A percentile compares a stretch with the other conserved stretches of the same genome.
These are phyloP conservation scores for Sus cebifrons DNA, from an alignment of 2,797 vertebrate genomes.

Conservation along the genomic window DNA sequence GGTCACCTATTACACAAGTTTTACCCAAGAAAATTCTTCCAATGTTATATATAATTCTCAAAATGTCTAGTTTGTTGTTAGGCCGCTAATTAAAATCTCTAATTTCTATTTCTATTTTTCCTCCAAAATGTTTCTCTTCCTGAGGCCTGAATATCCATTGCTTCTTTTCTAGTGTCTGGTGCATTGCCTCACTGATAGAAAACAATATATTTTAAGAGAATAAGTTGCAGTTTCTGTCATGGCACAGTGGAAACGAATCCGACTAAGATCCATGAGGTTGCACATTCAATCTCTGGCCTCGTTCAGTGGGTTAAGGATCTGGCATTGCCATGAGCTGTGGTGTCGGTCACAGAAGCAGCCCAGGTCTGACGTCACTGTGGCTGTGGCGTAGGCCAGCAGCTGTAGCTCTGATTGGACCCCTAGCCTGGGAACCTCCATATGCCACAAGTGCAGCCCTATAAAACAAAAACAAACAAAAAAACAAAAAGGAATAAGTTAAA, in stretches of 20 bases:
- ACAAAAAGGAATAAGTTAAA: background rate
- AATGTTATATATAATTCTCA: background rate
- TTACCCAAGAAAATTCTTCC: background rate
- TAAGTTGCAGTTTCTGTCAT: background rate
- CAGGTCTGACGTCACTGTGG: too few relatives aligned
- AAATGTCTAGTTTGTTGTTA: background rate
- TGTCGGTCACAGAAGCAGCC: too few relatives aligned
- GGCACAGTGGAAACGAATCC: too few relatives aligned
- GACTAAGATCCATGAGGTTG: too few relatives aligned
- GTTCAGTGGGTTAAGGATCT: too few relatives aligned
- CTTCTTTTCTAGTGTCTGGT: background rate
- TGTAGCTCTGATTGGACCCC: too few relatives aligned
- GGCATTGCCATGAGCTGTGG: too few relatives aligned
- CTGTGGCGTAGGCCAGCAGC: too few relatives aligned
- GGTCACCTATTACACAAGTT: background rate
- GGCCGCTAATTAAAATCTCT: background rate
- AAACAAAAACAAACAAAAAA: too few relatives aligned
- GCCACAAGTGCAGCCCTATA: too few relatives aligned
- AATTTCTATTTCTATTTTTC: background rate
- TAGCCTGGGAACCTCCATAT: too few relatives aligned
- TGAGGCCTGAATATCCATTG: background rate
- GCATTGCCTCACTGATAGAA: background rate
- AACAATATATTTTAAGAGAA: background rate
- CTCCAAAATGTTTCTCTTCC: background rate
- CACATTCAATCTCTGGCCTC: too few relatives aligned